A percentile compares a stretch with the other conserved stretches of the same genome.
Conservation (phyloP, 2,113 vertebrate genomes). For the Perca schrenkii region DNA sequence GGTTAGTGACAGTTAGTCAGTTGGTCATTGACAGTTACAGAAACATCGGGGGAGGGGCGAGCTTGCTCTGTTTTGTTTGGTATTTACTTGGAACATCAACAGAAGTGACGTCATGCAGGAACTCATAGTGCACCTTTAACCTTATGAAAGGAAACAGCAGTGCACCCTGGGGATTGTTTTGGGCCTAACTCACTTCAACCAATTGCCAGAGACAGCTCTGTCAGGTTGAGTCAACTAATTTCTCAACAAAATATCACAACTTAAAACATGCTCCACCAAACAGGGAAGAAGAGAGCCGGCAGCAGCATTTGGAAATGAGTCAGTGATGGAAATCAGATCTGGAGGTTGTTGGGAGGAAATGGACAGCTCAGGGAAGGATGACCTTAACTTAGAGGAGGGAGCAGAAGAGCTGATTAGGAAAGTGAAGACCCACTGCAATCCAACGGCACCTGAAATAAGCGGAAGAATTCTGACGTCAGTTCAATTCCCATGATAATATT, state of each 20-base stretch:
- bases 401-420: slow-evolving; percentile 70
- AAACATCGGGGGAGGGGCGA: too few species aligned
- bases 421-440: slow-evolving; percentile 56
- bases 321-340: slow-evolving; percentile 55
- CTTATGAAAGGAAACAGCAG: neutral
- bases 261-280: neutral
- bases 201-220: too few species aligned
- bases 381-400: slow-evolving; percentile 31
- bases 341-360: slow-evolving; percentile 58
- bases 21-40: too few species aligned
- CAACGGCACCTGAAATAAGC: slow-evolving; percentile 70
- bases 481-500: slow-evolving; percentile 62
- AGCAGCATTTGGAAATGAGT: slow-evolving; percentile 28
- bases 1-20: too few species aligned
- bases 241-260: neutral
- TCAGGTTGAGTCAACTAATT: neutral
- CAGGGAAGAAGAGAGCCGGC: neutral
- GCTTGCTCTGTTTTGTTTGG: too few species aligned
- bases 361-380: slow-evolving; percentile 52
- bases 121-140: too few species aligned
- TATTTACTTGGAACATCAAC: too few species aligned
- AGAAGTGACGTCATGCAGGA: too few species aligned
- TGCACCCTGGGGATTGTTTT: neutral
- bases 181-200: neutral
- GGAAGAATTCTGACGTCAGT: slow-evolving; percentile 78